These are phyloP conservation scores for Dendronephthya gigantea DNA, from an alignment of 64 coral and sea anemone genomes.

Conservation along the genomic window DNA sequence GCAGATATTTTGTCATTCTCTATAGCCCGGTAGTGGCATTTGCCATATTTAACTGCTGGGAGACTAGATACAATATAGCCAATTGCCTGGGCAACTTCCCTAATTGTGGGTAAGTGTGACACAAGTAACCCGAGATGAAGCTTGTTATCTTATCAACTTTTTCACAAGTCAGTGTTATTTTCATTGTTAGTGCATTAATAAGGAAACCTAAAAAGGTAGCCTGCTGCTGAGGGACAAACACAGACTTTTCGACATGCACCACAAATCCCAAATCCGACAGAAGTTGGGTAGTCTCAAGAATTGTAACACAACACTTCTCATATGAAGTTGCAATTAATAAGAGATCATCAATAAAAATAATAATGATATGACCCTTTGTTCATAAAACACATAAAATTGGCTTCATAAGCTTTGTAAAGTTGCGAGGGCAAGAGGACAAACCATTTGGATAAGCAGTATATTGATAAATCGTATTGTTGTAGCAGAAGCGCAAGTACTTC, in stretches of 20 bases:
- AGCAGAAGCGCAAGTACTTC: constrained; percentile 50
- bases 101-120: constrained; percentile 8
- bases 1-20: constrained; percentile 20
- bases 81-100: constrained; percentile 28
- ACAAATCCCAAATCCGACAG: constrained; percentile 10
- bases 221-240: constrained; percentile 30
- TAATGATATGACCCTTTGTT: constrained; percentile 33
- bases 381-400: neutral
- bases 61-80: constrained; percentile 32
- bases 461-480: neutral
- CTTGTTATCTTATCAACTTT: constrained; percentile 1
- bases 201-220: constrained; percentile 47
- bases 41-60: constrained; percentile 31
- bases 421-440: neutral
- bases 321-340: constrained; percentile 19
- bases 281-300: constrained; percentile 34
- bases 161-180: constrained; percentile 9
- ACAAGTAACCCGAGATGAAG: neutral
- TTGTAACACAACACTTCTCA: constrained; percentile 28
- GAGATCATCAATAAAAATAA: constrained; percentile 27
- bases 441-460: constrained; percentile 3
- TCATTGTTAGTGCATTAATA: constrained; percentile 34
- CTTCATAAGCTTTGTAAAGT: constrained; percentile 40
- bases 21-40: constrained; percentile 36
- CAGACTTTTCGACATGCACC: constrained; percentile 44